These are phyloP conservation scores for Podarcis lilfordi DNA, from an alignment of 2,797 vertebrate species.

Conservation along the genomic window DNA sequence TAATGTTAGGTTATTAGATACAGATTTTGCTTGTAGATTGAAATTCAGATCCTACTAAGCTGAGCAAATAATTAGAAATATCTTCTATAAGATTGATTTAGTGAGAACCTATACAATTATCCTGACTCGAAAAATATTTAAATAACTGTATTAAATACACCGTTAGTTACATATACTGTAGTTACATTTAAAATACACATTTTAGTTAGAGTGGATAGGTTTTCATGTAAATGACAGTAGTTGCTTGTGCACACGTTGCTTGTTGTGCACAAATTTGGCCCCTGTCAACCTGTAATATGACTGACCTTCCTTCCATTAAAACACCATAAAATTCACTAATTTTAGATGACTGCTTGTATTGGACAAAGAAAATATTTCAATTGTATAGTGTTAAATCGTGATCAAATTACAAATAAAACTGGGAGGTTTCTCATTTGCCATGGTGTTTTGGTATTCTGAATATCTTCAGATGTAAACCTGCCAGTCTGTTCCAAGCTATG, in stretches of 20 bases:
- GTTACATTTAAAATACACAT: not conserved
- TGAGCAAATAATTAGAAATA: too few relatives aligned
- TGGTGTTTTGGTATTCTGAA: not conserved
- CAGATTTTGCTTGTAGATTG: not conserved
- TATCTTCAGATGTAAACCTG: conserved; percentile 1
- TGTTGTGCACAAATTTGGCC: not conserved
- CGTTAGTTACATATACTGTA: too few relatives aligned
- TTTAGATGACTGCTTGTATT: not conserved
- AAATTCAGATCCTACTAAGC: not conserved
- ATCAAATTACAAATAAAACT: not conserved
- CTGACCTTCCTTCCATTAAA: not conserved
- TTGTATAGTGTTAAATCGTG: not conserved
- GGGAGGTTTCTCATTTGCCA: not conserved
- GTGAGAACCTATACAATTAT: not conserved
- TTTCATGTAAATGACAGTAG: not conserved
- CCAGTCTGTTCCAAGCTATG: not conserved
- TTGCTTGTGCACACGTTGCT: not conserved
- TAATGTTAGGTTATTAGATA: not conserved
- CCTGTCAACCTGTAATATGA: not conserved
- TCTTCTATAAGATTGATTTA: too few relatives aligned
- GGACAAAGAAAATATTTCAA: not conserved
- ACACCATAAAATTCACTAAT: not conserved
- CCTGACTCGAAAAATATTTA: not conserved
- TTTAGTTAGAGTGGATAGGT: not conserved
- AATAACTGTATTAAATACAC: not conserved